phyloP scores from a whole-genome alignment of 1,140 invertebrate species.

The Drosophila ironensis region DNA sequence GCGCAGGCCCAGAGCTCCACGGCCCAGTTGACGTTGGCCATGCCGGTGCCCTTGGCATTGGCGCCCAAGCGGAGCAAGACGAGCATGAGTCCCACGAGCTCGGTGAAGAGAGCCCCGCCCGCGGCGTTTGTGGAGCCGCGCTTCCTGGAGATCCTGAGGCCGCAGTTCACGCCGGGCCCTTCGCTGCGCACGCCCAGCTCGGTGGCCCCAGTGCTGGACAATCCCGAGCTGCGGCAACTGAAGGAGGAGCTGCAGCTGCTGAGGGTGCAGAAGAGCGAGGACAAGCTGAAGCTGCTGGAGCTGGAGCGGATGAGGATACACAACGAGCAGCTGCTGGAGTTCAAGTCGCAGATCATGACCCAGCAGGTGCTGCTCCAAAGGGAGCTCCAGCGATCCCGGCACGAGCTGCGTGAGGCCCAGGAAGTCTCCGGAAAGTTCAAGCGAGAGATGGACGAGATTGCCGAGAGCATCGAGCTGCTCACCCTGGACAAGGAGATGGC shows the following conservation, averaged over 20 bases:
- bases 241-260: constrained; percentile 96
- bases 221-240: constrained; percentile 88
- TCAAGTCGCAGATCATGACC: constrained; percentile 96
- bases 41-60: constrained; percentile 61
- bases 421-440: constrained; percentile 90
- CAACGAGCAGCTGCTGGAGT: constrained; percentile 95
- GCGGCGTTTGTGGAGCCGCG: constrained; percentile 86
- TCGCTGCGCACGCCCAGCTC: constrained; percentile 85
- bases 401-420: constrained; percentile 92
- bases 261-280: constrained; percentile 91
- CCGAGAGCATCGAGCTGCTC: constrained; percentile 97
- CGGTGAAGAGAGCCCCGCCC: constrained; percentile 47
- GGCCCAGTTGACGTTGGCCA: constrained; percentile 59
- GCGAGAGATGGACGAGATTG: constrained; percentile 94
- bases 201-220: constrained; percentile 82
- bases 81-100: constrained; percentile 70
- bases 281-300: constrained; percentile 94
- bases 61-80: constrained; percentile 77
- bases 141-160: constrained; percentile 93
- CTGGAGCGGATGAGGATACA: constrained; percentile 92
- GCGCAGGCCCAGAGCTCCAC: constrained; percentile 65
- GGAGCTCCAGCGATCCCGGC: constrained; percentile 91
- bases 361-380: constrained; percentile 93
- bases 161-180: constrained; percentile 92
- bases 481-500: constrained; percentile 99